Conservation (phyloP, 2,113 vertebrate genomes). For the Tonatia bakeri region DNA sequence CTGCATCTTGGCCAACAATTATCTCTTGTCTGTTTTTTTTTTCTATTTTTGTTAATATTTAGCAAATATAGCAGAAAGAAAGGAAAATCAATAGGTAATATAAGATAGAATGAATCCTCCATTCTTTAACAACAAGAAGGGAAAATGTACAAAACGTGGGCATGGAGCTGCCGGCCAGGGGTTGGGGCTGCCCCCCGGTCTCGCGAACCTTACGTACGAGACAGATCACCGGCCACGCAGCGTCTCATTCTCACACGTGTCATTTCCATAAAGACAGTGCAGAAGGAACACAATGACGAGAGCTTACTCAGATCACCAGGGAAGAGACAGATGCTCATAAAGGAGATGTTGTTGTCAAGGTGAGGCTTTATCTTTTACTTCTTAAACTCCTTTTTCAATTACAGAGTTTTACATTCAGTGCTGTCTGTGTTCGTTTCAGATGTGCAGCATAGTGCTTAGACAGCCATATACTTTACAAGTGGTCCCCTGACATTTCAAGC, state of each 20-base stretch:
- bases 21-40: neutral
- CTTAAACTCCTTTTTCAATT: neutral
- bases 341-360: neutral
- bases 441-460: neutral
- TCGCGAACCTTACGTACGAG: conserved; percentile 62
- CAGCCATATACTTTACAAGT: neutral
- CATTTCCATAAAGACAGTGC: neutral
- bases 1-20: neutral
- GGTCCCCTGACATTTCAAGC: neutral
- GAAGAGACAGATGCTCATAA: conserved; percentile 37
- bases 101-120: conserved; percentile 25
- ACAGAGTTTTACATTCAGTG: neutral
- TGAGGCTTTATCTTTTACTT: neutral
- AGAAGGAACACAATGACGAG: conserved; percentile 2
- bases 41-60: neutral
- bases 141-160: accelerated
- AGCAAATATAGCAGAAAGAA: neutral
- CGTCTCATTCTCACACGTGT: conserved; percentile 57
- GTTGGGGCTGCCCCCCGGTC: neutral
- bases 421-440: neutral
- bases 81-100: conserved; percentile 33
- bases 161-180: neutral
- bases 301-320: conserved; percentile 46
- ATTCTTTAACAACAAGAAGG: neutral
- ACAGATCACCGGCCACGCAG: conserved; percentile 51